Base-by-base conservation (phyloP, 1,140 invertebrate species). In the Rhagoletis pomonella region DNA sequence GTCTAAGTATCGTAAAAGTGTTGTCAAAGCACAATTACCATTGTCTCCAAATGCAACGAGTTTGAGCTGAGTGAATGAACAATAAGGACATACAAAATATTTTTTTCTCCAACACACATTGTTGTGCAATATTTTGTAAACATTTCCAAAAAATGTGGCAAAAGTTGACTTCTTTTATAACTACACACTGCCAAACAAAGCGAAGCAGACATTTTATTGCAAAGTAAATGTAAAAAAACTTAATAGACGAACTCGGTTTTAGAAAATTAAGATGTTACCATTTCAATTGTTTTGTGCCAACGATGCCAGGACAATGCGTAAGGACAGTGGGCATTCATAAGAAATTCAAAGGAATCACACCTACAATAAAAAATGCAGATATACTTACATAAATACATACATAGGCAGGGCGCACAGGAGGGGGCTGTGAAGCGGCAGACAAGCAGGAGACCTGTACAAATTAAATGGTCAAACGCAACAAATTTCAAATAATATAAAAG, bases 61-160 rank as follows among this genome's bases (percentile, higher is more conserved):
- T 29, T 29, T 39, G 2, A 73, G 14, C 3, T 44, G 67, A 0
- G 39, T 39, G 39, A 47, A 44, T 47, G 39, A 17, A 44, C 42
- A 67, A 67, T 67, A 10, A 67, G 67, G 3, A 12, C 3, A 17
- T 4, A 44, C 19, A 42, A 6, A 62, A 62, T 55, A 55, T 81
- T 91, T 90, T 90, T 88, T 86, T 42, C 89, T 90, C 87, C 89
- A 91, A 90, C 90, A 90, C 89, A 90, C 86, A 86, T 67, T 84
- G 86, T 69, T 89, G 88, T 87, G 88, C 88, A 89, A 88, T 91
- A 90, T 91, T 91, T 91, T 91, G 90, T 91, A 91, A 91, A 91
- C 90, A 91, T 88, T 60, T 69, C 19, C 65, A 73, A 77, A 62
- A 69, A 77, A 50, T 86, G 65, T 86, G 86, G 44, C 64, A 55